A percentile compares a stretch with the other conserved stretches of the same genome.
Conservation (phyloP, 1,140 invertebrate genomes). For the Drosophila seguyi region DNA sequence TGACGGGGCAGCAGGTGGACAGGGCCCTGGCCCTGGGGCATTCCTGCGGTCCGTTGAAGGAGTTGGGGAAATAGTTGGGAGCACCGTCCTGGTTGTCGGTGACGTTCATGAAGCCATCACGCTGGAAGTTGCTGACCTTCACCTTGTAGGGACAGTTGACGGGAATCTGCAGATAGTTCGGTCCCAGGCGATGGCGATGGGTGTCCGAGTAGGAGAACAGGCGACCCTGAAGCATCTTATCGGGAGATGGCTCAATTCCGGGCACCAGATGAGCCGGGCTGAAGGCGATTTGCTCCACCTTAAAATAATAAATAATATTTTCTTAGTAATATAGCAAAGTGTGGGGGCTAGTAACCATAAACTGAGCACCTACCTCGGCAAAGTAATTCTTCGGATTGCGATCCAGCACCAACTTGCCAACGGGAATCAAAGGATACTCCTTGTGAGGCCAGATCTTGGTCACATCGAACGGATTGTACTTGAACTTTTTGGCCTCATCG, state of each 20-base stretch:
- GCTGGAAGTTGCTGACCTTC: conserved; percentile 91
- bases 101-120: conserved; percentile 92
- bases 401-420: conserved; percentile 96
- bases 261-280: conserved; percentile 96
- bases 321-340: not conserved
- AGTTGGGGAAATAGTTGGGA: conserved; percentile 98
- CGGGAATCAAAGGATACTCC: conserved; percentile 95
- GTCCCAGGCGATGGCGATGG: conserved; percentile 96
- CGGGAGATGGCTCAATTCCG: conserved; percentile 95
- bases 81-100: conserved; percentile 90
- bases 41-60: conserved; percentile 93
- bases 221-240: conserved; percentile 98
- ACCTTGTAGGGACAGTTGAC: conserved; percentile 96
- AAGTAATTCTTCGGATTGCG: conserved; percentile 97
- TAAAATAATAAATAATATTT: not conserved
- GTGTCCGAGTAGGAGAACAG: conserved; percentile 98
- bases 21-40: conserved; percentile 86
- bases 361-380: conserved; percentile 87
- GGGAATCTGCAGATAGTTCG: conserved; percentile 96
- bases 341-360: not conserved
- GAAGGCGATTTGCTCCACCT: conserved; percentile 97
- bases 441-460: conserved; percentile 97
- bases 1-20: conserved; percentile 86
- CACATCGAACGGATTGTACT: conserved; percentile 96
- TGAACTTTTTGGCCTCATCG: conserved; percentile 89